Conservation (phyloP, 2,113 vertebrate species). For the Telmatochromis brichardi region DNA sequence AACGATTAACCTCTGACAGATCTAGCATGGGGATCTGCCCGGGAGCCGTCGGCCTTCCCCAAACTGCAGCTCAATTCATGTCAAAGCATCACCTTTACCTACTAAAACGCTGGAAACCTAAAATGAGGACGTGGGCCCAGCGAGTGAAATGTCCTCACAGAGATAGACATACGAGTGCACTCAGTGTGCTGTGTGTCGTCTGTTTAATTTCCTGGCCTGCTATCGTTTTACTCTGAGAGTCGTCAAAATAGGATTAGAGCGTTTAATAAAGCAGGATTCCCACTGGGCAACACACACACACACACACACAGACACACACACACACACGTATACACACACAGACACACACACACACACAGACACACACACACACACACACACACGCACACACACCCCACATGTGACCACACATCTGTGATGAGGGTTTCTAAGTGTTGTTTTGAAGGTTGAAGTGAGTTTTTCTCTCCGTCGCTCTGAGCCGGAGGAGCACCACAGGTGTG, state of each 20-base stretch:
- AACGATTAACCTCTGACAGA: background rate
- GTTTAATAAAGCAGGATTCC: slow-evolving; percentile 55
- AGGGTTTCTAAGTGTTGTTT: background rate
- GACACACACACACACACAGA: background rate
- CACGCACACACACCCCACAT: background rate
- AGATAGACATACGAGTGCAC: background rate
- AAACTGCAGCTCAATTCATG: background rate
- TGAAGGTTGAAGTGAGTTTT: background rate
- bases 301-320: background rate
- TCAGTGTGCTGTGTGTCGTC: background rate
- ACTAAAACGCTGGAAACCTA: background rate
- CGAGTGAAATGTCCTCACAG: background rate
- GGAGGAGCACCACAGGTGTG: background rate
- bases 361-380: accelerated
- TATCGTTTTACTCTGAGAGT: slow-evolving; percentile 51
- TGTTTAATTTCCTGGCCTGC: slow-evolving; percentile 61
- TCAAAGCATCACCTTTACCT: background rate
- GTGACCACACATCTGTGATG: background rate
- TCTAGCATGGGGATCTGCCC: background rate
- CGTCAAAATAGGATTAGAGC: slow-evolving; percentile 63
- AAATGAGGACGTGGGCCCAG: background rate
- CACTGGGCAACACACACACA: background rate
- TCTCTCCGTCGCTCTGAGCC: background rate
- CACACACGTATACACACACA: accelerated
- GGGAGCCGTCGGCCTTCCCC: background rate